phyloP scores from a whole-genome alignment of 2,113 vertebrate species.

The Cromileptes altivelis region DNA sequence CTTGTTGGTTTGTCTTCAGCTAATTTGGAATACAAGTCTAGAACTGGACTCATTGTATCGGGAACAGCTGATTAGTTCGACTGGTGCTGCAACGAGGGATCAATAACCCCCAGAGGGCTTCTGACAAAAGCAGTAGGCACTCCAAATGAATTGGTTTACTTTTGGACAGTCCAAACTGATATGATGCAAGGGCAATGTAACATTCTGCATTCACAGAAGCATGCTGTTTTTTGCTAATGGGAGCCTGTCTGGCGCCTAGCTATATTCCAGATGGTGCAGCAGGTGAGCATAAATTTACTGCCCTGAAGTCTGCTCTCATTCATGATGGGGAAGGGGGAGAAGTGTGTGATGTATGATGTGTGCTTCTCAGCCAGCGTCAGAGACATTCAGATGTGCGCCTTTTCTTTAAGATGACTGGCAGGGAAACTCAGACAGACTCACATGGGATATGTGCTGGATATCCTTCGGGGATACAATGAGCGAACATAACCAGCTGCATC shows the following conservation, averaged over 20 bases:
- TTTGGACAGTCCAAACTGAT: constrained; percentile 52
- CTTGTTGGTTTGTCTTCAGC: constrained; percentile 19
- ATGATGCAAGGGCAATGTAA: constrained; percentile 68
- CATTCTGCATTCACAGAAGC: constrained; percentile 58
- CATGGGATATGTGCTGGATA: constrained; percentile 1
- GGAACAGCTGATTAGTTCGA: constrained; percentile 45
- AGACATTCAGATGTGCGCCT: neutral
- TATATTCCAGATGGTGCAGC: constrained; percentile 78
- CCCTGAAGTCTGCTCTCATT: constrained; percentile 65
- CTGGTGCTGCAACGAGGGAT: constrained; percentile 25
- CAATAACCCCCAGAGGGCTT: constrained; percentile 24
- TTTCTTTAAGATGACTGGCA: constrained; percentile 24
- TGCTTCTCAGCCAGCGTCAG: constrained; percentile 9
- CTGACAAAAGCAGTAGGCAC: constrained; percentile 23
- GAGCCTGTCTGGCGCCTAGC: constrained; percentile 62
- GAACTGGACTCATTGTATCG: constrained; percentile 30
- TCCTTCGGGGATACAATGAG: neutral
- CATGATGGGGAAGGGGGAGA: constrained; percentile 35
- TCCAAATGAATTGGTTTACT: constrained; percentile 52
- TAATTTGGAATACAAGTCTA: constrained; percentile 49
- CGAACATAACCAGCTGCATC: constrained; percentile 20
- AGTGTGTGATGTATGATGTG: constrained; percentile 30
- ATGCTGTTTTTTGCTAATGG: constrained; percentile 67
- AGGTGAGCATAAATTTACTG: constrained; percentile 72
- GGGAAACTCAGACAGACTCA: constrained; percentile 23